phyloP scores from a whole-genome alignment of 2,888 invertebrate genomes.

The Platycheirus albimanus region DNA sequence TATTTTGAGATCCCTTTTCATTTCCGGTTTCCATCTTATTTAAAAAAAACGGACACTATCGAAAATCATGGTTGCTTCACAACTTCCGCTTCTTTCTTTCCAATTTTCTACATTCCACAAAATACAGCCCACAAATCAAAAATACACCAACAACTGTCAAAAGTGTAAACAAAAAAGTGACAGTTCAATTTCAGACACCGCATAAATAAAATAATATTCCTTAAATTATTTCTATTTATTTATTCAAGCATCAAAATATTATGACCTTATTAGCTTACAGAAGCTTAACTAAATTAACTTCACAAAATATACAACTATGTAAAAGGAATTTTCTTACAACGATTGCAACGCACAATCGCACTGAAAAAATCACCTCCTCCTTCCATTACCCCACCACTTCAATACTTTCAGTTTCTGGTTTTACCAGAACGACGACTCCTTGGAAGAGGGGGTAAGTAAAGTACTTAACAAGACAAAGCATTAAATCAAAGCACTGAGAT shows the following conservation, averaged over 20 bases:
- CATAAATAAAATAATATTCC: not conserved
- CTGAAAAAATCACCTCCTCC: constrained; percentile 16
- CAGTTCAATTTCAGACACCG: constrained; percentile 6
- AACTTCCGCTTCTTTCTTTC: not conserved
- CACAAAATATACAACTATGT: constrained; percentile 1
- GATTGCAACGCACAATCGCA: constrained; percentile 25
- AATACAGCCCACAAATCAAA: constrained; percentile 22
- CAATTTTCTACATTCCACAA: constrained; percentile 14
- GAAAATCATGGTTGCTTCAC: no score
- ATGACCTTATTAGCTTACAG: constrained; percentile 20
- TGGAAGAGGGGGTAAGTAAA: constrained; percentile 53
- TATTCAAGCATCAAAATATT: not conserved
- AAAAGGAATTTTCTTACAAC: constrained; percentile 2
- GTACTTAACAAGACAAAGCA: not conserved
- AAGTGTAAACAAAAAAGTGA: constrained; percentile 49
- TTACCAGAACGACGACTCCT: constrained; percentile 22
- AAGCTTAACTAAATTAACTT: constrained; percentile 1
- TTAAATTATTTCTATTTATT: not conserved
- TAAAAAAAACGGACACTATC: no score
- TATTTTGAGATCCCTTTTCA: no score
- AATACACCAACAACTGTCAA: constrained; percentile 3
- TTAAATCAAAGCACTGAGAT: constrained; percentile 37
- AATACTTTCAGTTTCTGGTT: constrained; percentile 34
- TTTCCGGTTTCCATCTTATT: no score
- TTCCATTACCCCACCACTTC: not conserved